phyloP scores from a whole-genome alignment of 2,888 invertebrate species.

The Cryptocephalus moraei region DNA sequence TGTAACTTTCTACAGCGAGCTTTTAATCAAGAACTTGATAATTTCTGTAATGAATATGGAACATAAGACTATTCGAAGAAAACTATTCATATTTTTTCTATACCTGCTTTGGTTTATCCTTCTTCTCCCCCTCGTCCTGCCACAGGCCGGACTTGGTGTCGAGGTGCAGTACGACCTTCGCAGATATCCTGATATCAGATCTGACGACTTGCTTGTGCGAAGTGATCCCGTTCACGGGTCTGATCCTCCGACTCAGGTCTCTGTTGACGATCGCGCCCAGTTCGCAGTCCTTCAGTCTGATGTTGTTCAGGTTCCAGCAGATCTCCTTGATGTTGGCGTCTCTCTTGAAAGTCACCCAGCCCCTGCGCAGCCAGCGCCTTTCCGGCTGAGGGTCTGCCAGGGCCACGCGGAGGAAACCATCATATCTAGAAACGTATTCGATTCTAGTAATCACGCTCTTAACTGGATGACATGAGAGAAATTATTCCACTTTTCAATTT shows the following conservation, averaged over 20 bases:
- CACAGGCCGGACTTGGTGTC: constrained; percentile 79
- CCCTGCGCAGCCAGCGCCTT: constrained; percentile 89
- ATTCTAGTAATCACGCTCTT: neutral
- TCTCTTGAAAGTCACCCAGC: constrained; percentile 96
- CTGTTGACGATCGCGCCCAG: constrained; percentile 93
- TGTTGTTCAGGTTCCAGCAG: constrained; percentile 96
- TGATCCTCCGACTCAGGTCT: constrained; percentile 87
- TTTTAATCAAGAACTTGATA: no score
- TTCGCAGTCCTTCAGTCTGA: constrained; percentile 84
- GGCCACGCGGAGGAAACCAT: constrained; percentile 90
- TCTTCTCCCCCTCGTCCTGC: constrained; percentile 44
- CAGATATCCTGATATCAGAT: constrained; percentile 86
- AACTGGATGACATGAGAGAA: neutral
- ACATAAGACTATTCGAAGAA: no score
- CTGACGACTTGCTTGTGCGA: constrained; percentile 81
- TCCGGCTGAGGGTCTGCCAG: constrained; percentile 96
- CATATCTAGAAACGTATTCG: constrained; percentile 51
- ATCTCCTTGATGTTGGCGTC: constrained; percentile 98
- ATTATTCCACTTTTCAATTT: no score
- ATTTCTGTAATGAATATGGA: no score
- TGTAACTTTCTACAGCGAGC: no score
- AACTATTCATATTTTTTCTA: no score
- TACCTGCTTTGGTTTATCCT: constrained; percentile 32
- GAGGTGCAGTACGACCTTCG: constrained; percentile 82
- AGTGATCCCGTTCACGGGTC: constrained; percentile 84